Conservation (phyloP, 2,797 vertebrate genomes). For the Parauchenoglanis ngamensis region DNA sequence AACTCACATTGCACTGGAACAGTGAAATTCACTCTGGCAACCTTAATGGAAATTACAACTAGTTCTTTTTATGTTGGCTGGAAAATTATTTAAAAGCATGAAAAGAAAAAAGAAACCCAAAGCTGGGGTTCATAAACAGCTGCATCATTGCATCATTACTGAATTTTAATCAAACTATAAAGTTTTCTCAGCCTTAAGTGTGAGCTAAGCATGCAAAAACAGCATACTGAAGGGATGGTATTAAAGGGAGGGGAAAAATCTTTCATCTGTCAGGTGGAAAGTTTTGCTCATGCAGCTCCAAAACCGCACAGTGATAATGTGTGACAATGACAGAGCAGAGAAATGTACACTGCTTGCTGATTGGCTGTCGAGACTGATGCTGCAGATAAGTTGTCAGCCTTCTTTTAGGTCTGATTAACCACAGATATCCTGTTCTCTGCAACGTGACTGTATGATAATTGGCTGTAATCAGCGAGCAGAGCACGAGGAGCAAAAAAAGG, state of each 20-base stretch:
- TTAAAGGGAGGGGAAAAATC: background rate
- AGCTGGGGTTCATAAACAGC: background rate
- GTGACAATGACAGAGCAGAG: conserved; percentile 74
- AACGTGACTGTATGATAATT: conserved; percentile 62
- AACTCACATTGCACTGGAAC: background rate
- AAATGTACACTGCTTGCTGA: conserved; percentile 75
- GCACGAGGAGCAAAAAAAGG: background rate
- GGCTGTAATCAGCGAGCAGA: background rate
- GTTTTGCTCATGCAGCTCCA: conserved; percentile 65
- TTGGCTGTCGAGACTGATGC: conserved; percentile 77
- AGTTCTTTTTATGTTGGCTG: background rate
- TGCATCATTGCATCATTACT: too few relatives aligned
- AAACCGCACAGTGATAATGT: conserved; percentile 62
- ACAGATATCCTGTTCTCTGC: conserved; percentile 79
- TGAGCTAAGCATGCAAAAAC: background rate
- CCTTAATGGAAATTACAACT: conserved; percentile 9
- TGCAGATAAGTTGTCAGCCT: conserved; percentile 70
- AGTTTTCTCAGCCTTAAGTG: background rate
- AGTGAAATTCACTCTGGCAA: background rate
- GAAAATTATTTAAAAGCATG: background rate
- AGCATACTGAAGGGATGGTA: background rate
- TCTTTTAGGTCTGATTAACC: conserved; percentile 77
- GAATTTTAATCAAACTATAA: background rate
- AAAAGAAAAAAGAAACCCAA: background rate
- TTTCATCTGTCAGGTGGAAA: conserved; percentile 41